Evolutionary conservation across 1,140 invertebrate species (phyloP).

Genomic region (Hyles vespertilio): DNA sequence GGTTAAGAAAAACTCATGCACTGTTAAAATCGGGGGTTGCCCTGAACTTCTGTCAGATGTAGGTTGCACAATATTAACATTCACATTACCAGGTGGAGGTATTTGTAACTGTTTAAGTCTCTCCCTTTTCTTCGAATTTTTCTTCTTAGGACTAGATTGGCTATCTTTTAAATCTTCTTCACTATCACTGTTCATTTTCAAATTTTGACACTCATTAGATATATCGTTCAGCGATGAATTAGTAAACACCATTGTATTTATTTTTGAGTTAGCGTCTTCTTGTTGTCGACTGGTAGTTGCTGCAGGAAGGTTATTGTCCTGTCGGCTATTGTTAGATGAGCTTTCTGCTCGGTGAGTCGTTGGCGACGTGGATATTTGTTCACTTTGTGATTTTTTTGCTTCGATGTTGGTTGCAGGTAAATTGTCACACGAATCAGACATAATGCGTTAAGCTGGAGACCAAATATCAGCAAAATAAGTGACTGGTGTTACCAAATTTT

Average conservation of each 20-base stretch:
- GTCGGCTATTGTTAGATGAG: conserved; percentile 12
- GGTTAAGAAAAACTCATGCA: conserved; percentile 45
- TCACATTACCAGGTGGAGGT: conserved; percentile 23
- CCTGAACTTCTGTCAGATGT: conserved; percentile 3
- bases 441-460: not conserved
- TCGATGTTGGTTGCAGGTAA: conserved; percentile 24
- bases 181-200: conserved; percentile 32
- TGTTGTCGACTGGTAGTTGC: not conserved
- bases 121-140: conserved; percentile 52
- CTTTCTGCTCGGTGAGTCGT: conserved; percentile 18
- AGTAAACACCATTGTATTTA: conserved; percentile 4
- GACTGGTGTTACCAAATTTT: not conserved
- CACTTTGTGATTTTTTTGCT: conserved; percentile 18
- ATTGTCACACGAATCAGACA: conserved; percentile 19
- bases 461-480: conserved; percentile 2
- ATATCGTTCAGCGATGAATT: conserved; percentile 21
- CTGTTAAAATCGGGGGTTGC: conserved; percentile 5
- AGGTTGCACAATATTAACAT: conserved; percentile 47
- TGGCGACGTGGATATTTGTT: conserved; percentile 24
- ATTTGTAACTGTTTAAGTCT: conserved; percentile 45
- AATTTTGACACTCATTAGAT: conserved; percentile 20
- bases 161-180: conserved; percentile 20
- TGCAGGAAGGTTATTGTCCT: not conserved
- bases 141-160: conserved; percentile 26
- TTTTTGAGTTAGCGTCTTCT: not conserved